A percentile compares a stretch with the other conserved stretches of the same genome.
These are phyloP conservation scores for Frankliniella intonsa DNA, from an alignment of 2,888 invertebrate genomes.

Conservation along the genomic window DNA sequence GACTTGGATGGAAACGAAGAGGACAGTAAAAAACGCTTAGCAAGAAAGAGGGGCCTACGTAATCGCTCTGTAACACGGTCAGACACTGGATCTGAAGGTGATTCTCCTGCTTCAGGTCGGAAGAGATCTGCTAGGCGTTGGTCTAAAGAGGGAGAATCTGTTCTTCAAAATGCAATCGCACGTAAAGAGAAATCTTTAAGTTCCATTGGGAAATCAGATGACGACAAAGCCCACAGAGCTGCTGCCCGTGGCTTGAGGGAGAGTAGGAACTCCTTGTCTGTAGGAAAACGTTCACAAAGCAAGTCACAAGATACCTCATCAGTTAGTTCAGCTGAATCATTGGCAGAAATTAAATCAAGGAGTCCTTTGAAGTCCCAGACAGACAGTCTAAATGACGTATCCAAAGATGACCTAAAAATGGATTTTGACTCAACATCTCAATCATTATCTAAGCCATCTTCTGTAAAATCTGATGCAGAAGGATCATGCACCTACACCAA, in stretches of 20 bases:
- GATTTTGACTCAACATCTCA: background rate
- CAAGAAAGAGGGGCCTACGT: constrained; percentile 36
- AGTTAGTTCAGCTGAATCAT: constrained; percentile 57
- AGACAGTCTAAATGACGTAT: constrained; percentile 28
- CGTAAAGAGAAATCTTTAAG: constrained; percentile 67
- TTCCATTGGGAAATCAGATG: constrained; percentile 41
- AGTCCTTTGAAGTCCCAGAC: background rate
- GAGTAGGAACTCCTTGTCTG: constrained; percentile 30
- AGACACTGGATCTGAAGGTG: constrained; percentile 42
- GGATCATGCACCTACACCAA: constrained; percentile 34
- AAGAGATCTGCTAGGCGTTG: constrained; percentile 62
- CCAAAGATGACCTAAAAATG: constrained; percentile 28
- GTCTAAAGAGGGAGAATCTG: constrained; percentile 59
- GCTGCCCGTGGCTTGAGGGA: constrained; percentile 35
- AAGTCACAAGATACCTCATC: constrained; percentile 62
- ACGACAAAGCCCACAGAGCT: constrained; percentile 50
- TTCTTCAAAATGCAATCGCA: constrained; percentile 66
- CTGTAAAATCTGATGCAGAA: background rate
- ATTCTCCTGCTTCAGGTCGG: constrained; percentile 44
- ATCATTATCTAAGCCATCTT: background rate
- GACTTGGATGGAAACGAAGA: background rate
- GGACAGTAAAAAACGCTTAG: background rate
- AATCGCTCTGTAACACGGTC: constrained; percentile 34
- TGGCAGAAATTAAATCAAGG: constrained; percentile 25
- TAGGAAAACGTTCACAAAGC: constrained; percentile 45